Base-by-base conservation (phyloP, 2,797 vertebrate genomes). In the Dendrocincla fuliginosa region DNA sequence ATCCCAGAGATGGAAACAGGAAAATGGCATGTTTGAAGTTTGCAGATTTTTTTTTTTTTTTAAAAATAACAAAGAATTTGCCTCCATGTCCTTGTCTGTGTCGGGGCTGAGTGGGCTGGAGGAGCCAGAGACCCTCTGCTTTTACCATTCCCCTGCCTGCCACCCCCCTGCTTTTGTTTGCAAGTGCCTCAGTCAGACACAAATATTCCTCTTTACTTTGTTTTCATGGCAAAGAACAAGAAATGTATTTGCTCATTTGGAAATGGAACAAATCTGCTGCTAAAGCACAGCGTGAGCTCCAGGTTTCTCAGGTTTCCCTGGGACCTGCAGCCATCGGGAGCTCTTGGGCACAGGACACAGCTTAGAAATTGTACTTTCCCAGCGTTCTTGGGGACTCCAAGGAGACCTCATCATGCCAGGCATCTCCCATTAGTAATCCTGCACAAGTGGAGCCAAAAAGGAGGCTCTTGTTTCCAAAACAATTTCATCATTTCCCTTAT, bases 401-500 rank as follows among this genome's bases (percentile, higher is more conserved):
- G 76, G 94, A 91, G 93, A 64, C 37, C 30, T 5, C 23, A 13
- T 17, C 6, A 59, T 65, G 91, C 87, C 87, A 63, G 85, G 83
- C 91, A 44, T 6, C 82, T 78, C 87, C 70, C n/a, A 3, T 18
- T 82, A 83, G 64, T 6, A 53, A 39, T 11, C 23, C 49, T 33
- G 49, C 76, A 73, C 14, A n/a, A 37, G 13, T 0, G 7, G 3
- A 93, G 91, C 87, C 94, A 91, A 44, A 52, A 61, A 53, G 57
- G 10, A 79, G 84, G 22, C 55, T 93, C 84, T 33, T 37, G 28
- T 84, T 95, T 93, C 95, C 95, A 96, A 94, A 95, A 87, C 84
- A 90, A 67, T 87, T 39, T 24, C 55, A 18, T 90, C 70, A 80
- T 93, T 93, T 79, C 92, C 89, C 32, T 93, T 93, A 73, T 93